These are phyloP conservation scores for Spizella passerina DNA, from an alignment of 2,797 vertebrate species.

Conservation along the genomic window DNA sequence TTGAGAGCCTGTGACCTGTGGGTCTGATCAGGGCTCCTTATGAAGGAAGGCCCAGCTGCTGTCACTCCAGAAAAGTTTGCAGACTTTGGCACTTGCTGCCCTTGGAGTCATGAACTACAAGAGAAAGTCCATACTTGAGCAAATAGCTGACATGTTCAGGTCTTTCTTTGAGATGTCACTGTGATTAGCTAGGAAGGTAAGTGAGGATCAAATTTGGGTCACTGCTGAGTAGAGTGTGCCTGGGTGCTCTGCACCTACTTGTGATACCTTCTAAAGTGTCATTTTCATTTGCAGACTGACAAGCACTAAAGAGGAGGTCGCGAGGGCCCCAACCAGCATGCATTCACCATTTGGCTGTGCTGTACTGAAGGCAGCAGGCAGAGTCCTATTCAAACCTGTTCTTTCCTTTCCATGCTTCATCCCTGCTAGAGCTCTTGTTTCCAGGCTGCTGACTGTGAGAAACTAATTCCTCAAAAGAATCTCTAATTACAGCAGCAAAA, in stretches of 20 bases:
- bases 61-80: background rate
- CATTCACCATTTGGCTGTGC: background rate
- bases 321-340: background rate
- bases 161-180: background rate
- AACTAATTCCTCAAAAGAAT: background rate
- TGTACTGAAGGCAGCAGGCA: background rate
- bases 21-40: background rate
- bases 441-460: background rate
- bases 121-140: background rate
- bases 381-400: background rate
- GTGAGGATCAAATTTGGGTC: background rate
- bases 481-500: background rate
- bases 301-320: background rate
- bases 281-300: background rate
- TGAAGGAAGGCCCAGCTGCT: background rate
- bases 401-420: background rate
- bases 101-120: background rate
- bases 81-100: background rate
- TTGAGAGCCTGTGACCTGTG: background rate
- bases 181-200: background rate
- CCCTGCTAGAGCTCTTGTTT: background rate
- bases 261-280: background rate
- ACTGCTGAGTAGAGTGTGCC: background rate
- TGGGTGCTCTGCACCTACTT: background rate
- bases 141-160: background rate